Percentiles rank a stretch among this genome's conserved stretches.
Evolutionary conservation across 2,888 invertebrate genomes (phyloP).

Genomic region (Cyclophora punctaria): DNA sequence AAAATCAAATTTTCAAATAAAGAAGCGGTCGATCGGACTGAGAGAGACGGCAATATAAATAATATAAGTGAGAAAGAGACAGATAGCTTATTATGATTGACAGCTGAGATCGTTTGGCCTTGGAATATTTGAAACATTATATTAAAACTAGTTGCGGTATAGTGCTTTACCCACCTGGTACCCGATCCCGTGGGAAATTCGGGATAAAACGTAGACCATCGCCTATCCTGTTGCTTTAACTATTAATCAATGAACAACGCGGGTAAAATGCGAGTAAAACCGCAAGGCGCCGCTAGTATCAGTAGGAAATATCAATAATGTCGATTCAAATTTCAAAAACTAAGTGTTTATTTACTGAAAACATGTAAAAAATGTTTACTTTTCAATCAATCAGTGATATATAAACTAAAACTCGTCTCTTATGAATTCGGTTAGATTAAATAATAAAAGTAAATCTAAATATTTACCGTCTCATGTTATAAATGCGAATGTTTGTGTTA

Average conservation of each 20-base stretch:
- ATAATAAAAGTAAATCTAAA: no score
- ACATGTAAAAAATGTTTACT: background rate
- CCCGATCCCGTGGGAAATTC: no score
- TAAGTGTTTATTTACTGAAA: background rate
- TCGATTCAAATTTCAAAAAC: no score
- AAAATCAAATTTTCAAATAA: constrained; percentile 75
- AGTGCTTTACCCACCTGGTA: background rate
- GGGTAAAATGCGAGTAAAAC: no score
- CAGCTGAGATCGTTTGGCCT: constrained; percentile 76
- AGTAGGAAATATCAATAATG: background rate
- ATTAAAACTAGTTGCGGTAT: constrained; percentile 30
- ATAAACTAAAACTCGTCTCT: background rate
- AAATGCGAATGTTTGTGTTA: no score
- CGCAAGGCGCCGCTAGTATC: background rate
- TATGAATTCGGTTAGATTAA: no score
- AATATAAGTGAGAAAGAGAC: constrained; percentile 53
- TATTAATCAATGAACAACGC: background rate
- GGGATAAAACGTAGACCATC: background rate
- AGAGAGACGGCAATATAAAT: constrained; percentile 41
- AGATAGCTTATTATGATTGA: constrained; percentile 74
- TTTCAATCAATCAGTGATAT: background rate
- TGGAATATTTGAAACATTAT: constrained; percentile 76
- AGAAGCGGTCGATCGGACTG: constrained; percentile 61
- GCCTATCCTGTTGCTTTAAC: background rate
- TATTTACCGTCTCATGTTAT: no score